A percentile compares a stretch with the other conserved stretches of the same genome.
phyloP scores from a whole-genome alignment of 2,888 invertebrate genomes.

The Melinaea menophilus region DNA sequence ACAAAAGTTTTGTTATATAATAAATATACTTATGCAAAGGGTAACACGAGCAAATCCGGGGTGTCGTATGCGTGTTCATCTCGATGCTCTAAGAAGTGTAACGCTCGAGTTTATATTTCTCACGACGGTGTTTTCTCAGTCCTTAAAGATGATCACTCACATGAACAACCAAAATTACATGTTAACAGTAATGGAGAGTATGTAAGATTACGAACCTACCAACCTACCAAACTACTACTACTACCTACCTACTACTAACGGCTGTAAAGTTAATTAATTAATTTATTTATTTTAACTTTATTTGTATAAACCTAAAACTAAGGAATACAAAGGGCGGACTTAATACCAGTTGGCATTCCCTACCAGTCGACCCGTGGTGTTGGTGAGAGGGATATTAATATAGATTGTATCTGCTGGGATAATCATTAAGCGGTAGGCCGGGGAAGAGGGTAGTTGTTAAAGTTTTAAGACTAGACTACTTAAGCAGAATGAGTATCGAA shows the following conservation, averaged over 20 bases:
- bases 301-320: too few species aligned
- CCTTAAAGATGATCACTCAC: slow-evolving; percentile 46
- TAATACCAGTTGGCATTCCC: too few species aligned
- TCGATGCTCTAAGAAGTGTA: slow-evolving; percentile 54
- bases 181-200: slow-evolving; percentile 45
- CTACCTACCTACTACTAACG: neutral
- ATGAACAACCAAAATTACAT: slow-evolving; percentile 55
- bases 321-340: too few species aligned
- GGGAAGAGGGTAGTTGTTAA: too few species aligned
- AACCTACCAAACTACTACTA: too few species aligned
- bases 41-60: slow-evolving; percentile 45
- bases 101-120: slow-evolving; percentile 48
- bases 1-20: slow-evolving; percentile 53
- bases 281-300: too few species aligned
- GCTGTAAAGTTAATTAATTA: too few species aligned
- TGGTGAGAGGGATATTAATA: too few species aligned
- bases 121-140: slow-evolving; percentile 44
- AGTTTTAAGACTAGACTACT: too few species aligned
- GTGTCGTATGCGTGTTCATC: slow-evolving; percentile 60
- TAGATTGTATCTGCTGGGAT: neutral
- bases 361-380: too few species aligned
- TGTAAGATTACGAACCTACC: slow-evolving; percentile 8
- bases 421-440: too few species aligned
- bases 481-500: too few species aligned
- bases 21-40: slow-evolving; percentile 53